These are phyloP conservation scores for Popillia japonica DNA, from an alignment of 1,140 invertebrate species.

Conservation along the genomic window DNA sequence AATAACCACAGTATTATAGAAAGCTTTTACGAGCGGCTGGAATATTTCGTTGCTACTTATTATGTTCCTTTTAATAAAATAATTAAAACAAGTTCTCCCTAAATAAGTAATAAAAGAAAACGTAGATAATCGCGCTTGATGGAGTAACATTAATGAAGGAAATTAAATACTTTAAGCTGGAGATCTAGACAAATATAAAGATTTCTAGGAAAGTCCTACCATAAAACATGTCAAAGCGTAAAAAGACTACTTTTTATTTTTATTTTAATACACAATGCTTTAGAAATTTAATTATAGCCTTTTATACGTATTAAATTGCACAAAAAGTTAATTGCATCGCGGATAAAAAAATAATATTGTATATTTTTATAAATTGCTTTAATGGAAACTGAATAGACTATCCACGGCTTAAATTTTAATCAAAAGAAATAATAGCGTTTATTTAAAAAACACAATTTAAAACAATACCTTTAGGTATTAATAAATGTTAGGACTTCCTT, in stretches of 20 bases:
- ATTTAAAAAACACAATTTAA: too few species aligned
- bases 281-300: neutral
- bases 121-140: neutral
- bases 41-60: too few species aligned
- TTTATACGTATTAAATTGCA: neutral
- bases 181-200: neutral
- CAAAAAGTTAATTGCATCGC: neutral
- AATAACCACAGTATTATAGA: too few species aligned
- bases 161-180: slow-evolving; percentile 1
- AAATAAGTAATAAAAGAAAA: neutral
- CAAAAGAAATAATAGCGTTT: too few species aligned
- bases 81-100: neutral
- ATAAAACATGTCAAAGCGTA: slow-evolving; percentile 4
- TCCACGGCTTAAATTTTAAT: too few species aligned
- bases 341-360: neutral
- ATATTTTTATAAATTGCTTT: too few species aligned
- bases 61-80: neutral
- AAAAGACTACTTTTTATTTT: neutral
- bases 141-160: slow-evolving; percentile 18
- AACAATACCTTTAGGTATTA: too few species aligned
- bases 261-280: neutral
- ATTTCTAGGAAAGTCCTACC: neutral
- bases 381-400: too few species aligned
- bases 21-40: too few species aligned
- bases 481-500: too few species aligned